A percentile compares a stretch with the other conserved stretches of the same genome.
These are phyloP conservation scores for Typhlomys cinereus DNA, from an alignment of 2,113 vertebrate genomes.

Conservation along the genomic window DNA sequence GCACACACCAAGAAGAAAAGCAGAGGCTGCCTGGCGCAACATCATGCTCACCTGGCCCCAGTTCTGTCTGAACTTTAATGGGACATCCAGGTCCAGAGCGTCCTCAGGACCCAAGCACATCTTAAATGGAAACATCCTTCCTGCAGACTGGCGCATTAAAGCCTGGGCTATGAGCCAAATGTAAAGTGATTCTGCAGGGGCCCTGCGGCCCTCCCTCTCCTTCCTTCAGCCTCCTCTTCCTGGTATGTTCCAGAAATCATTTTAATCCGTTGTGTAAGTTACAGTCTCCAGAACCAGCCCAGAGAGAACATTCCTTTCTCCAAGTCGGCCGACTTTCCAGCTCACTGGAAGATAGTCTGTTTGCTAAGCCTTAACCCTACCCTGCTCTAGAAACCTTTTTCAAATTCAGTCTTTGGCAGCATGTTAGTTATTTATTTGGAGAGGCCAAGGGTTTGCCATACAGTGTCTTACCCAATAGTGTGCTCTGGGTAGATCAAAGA, in stretches of 20 bases:
- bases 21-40: neutral
- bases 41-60: neutral
- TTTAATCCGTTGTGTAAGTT: slow-evolving; percentile 37
- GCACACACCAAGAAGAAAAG: neutral
- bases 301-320: slow-evolving; percentile 38
- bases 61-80: neutral
- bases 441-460: neutral
- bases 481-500: slow-evolving; percentile 18
- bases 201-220: neutral
- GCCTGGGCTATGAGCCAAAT: neutral
- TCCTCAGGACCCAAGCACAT: neutral
- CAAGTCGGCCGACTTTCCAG: neutral
- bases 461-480: neutral
- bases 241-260: slow-evolving; percentile 51
- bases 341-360: slow-evolving; percentile 17
- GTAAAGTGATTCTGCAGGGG: neutral
- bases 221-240: neutral
- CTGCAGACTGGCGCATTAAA: slow-evolving; percentile 14
- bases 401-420: slow-evolving; percentile 27
- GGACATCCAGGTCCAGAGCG: neutral
- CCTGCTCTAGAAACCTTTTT: slow-evolving; percentile 57
- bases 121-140: slow-evolving; percentile 36
- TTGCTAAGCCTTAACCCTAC: neutral
- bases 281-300: slow-evolving; percentile 49
- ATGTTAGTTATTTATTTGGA: slow-evolving; percentile 57